Conservation (phyloP, 2,888 invertebrate genomes). For the Oscheius onirici region DNA sequence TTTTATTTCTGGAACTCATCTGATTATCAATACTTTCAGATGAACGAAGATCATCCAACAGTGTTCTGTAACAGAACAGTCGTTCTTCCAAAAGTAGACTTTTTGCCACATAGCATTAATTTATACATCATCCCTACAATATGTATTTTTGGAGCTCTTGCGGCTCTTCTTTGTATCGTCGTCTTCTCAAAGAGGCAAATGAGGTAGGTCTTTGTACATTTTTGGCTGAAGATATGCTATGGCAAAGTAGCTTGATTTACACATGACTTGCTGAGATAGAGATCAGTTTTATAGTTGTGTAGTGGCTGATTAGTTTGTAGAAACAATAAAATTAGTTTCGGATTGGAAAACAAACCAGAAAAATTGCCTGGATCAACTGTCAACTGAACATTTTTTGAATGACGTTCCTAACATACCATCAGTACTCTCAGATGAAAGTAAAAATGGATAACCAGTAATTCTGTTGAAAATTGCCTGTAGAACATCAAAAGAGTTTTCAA, state of each 20-base stretch:
- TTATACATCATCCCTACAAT: conserved; percentile 57
- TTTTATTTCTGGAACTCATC: background rate
- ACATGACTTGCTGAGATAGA: background rate
- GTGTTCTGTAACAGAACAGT: conserved; percentile 27
- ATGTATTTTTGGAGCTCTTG: conserved; percentile 58
- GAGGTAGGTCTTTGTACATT: conserved; percentile 44
- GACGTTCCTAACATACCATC: too few species aligned
- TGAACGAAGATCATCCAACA: background rate
- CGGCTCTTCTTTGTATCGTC: conserved; percentile 59
- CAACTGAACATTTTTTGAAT: too few species aligned
- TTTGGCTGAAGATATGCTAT: background rate
- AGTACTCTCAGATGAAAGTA: too few species aligned
- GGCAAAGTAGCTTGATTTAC: background rate
- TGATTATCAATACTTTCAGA: background rate
- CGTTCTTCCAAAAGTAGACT: conserved; percentile 8
- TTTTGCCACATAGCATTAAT: conserved; percentile 38
- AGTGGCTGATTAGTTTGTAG: background rate
- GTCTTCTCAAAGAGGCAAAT: conserved; percentile 66
- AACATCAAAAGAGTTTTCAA: too few species aligned
- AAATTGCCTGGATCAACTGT: too few species aligned
- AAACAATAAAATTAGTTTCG: too few species aligned
- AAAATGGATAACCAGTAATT: too few species aligned
- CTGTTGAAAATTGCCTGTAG: too few species aligned
- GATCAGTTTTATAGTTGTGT: background rate
- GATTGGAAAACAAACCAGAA: too few species aligned